phyloP scores from a whole-genome alignment of 2,113 vertebrate genomes.

The Rhinogobius similis region DNA sequence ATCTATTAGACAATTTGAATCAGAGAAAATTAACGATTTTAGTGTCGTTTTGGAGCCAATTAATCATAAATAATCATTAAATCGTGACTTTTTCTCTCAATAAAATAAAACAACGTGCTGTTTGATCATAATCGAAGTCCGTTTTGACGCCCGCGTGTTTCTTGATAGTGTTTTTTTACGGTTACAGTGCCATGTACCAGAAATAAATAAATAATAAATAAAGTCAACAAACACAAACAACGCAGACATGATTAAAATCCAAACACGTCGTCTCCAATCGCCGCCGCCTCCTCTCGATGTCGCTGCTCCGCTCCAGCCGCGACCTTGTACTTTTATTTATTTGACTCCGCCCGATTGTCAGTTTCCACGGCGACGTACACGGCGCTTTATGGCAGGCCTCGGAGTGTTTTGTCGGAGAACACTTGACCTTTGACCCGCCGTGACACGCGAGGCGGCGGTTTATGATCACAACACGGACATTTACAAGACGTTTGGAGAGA shows the following conservation, averaged over 20 bases:
- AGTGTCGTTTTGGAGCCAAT: too few relatives aligned
- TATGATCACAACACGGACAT: constrained; percentile 51
- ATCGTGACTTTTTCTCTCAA: too few relatives aligned
- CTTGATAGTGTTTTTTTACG: background rate
- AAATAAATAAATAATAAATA: constrained; percentile 29
- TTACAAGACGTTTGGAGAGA: constrained; percentile 26
- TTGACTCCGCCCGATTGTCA: constrained; percentile 23
- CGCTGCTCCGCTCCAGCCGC: background rate
- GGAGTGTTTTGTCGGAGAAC: constrained; percentile 55
- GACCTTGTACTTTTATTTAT: background rate
- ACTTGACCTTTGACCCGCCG: constrained; percentile 62
- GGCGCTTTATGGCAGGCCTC: constrained; percentile 27
- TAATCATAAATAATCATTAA: too few relatives aligned
- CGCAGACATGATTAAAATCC: constrained; percentile 5
- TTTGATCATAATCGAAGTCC: background rate
- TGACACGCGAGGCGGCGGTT: constrained; percentile 46
- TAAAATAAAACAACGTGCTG: too few relatives aligned
- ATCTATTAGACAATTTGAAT: too few relatives aligned
- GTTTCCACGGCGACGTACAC: constrained; percentile 59
- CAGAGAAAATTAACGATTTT: too few relatives aligned
- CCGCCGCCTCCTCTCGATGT: constrained; percentile 9
- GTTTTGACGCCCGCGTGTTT: background rate
- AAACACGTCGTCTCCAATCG: constrained; percentile 5
- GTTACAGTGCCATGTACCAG: background rate
- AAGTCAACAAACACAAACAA: constrained; percentile 5